These are phyloP conservation scores for Lucilia sericata DNA, from an alignment of 1,140 invertebrate genomes.

Conservation along the genomic window DNA sequence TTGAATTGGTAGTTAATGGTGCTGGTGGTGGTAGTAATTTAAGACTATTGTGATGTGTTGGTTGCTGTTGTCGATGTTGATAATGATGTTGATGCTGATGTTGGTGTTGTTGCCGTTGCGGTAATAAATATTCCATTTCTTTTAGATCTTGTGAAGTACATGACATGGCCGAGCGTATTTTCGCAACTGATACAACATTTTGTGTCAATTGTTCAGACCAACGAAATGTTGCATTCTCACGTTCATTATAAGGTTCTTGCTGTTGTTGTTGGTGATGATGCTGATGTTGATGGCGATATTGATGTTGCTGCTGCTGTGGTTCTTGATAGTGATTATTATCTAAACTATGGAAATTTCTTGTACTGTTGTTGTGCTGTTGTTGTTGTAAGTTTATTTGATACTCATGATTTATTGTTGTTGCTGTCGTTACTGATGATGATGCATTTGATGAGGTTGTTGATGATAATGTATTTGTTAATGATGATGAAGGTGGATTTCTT, in stretches of 20 bases:
- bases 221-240: conserved; percentile 52
- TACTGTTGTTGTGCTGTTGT: background rate
- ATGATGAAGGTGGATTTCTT: conserved; percentile 19
- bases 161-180: conserved; percentile 61
- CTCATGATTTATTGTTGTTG: conserved; percentile 14
- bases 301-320: conserved; percentile 36
- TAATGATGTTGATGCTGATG: conserved; percentile 47
- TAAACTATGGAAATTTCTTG: conserved; percentile 35
- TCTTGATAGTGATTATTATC: conserved; percentile 18
- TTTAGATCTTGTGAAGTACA: conserved; percentile 56
- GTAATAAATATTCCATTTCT: conserved; percentile 69
- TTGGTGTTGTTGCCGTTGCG: conserved; percentile 49
- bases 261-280: conserved; percentile 31
- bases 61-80: background rate
- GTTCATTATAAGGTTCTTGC: conserved; percentile 46
- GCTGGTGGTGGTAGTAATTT: conserved; percentile 22
- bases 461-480: conserved; percentile 14
- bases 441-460: background rate
- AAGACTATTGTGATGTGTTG: conserved; percentile 25
- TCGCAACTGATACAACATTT: conserved; percentile 61
- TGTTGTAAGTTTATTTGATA: background rate
- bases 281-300: background rate
- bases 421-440: background rate
- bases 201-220: conserved; percentile 61
- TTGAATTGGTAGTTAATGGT: no score